phyloP scores from a whole-genome alignment of 2,113 vertebrate species.

The Gallinago undulata region DNA sequence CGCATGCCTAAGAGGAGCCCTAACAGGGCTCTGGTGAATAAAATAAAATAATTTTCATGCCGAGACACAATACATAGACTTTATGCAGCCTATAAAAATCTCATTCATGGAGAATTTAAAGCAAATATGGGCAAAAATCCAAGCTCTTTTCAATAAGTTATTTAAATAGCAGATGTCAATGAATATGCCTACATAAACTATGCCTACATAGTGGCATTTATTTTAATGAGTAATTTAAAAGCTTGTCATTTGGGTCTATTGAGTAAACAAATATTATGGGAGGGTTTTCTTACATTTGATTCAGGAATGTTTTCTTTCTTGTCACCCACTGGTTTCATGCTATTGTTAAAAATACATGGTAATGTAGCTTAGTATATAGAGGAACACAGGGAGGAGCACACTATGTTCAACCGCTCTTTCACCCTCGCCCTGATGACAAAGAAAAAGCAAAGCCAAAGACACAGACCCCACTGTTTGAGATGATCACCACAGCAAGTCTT shows the following conservation, averaged over 20 bases:
- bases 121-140: conserved; percentile 6
- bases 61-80: not conserved
- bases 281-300: not conserved
- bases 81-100: not conserved
- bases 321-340: not conserved
- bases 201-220: not conserved
- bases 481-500: not conserved
- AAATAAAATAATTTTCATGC: not conserved
- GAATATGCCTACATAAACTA: conserved; percentile 14
- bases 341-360: not conserved
- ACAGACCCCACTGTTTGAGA: not conserved
- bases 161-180: conserved; percentile 30
- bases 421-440: not conserved
- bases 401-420: not conserved
- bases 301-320: conserved; percentile 5
- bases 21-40: not conserved
- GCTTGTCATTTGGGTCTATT: not conserved
- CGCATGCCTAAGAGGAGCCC: not conserved
- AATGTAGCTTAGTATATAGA: not conserved
- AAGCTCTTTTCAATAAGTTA: conserved; percentile 5
- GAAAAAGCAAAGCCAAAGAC: not conserved
- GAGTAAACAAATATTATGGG: conserved; percentile 19
- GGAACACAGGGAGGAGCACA: not conserved
- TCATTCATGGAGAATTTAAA: not conserved
- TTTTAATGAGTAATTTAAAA: conserved; percentile 26